Evolutionary conservation across 64 coral and sea anemone genomes (phyloP).

Genomic region (Catalaphyllia jardinei): DNA sequence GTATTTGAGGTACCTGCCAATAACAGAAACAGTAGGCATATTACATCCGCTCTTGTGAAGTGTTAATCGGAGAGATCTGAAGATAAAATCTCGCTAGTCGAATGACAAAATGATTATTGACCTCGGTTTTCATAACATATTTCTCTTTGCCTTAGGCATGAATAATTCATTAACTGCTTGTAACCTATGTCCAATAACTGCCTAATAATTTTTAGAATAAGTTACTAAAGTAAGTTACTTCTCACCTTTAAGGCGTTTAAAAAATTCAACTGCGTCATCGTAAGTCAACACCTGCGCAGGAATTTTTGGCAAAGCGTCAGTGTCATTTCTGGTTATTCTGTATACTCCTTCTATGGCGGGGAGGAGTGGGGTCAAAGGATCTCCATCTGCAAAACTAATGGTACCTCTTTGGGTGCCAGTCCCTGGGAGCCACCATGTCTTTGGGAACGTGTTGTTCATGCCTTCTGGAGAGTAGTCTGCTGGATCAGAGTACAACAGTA

Average conservation of each 20-base stretch:
- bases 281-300: constrained; percentile 38
- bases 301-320: constrained; percentile 4
- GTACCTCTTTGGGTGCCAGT: constrained; percentile 64
- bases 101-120: no score
- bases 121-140: no score
- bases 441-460: constrained; percentile 53
- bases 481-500: constrained; percentile 67
- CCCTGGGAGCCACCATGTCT: constrained; percentile 54
- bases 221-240: no score
- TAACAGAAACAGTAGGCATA: no score
- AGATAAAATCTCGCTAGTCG: no score
- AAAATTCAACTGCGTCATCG: constrained; percentile 21
- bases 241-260: constrained; percentile 44
- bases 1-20: no score
- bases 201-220: no score
- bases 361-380: constrained; percentile 55
- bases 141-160: no score
- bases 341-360: constrained; percentile 62
- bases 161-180: no score
- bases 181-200: no score
- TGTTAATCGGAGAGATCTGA: no score
- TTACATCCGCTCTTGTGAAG: no score
- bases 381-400: not conserved
- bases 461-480: constrained; percentile 55
- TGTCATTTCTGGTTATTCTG: constrained; percentile 19